Conservation (phyloP, 37 sponge, comb jelly and placozoan species). For the Ephydatia muelleri region DNA sequence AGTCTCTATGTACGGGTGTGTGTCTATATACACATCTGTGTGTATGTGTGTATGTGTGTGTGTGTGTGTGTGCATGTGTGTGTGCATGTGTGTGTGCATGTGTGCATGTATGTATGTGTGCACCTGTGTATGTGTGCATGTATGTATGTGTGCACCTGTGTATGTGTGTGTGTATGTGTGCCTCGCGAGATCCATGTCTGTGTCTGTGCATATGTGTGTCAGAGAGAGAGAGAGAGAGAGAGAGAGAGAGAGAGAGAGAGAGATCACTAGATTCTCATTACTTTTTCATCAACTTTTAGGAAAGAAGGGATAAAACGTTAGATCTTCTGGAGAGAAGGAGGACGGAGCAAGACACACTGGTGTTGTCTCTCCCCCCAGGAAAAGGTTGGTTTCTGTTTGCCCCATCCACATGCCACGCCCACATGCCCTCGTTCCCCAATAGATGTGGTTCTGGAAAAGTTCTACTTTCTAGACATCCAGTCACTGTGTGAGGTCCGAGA, state of each 20-base stretch:
- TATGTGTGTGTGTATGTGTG: too few relatives aligned
- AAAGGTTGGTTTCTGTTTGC: not conserved
- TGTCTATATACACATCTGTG: not conserved
- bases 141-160: too few relatives aligned
- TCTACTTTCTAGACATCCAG: constrained; percentile 81
- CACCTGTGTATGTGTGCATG: too few relatives aligned
- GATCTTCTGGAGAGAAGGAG: constrained; percentile 12
- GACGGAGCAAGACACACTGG: not conserved
- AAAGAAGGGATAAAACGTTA: not conserved
- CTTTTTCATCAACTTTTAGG: too few relatives aligned
- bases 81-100: too few relatives aligned
- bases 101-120: too few relatives aligned
- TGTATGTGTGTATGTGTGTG: too few relatives aligned
- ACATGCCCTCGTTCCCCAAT: not conserved
- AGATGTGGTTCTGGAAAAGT: constrained; percentile 35
- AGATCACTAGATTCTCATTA: too few relatives aligned
- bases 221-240: too few relatives aligned
- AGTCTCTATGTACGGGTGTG: constrained; percentile 8
- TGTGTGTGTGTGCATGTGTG: not conserved
- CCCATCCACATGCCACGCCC: not conserved
- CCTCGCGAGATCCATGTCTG: too few relatives aligned
- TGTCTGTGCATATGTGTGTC: not conserved
- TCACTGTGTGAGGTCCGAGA: constrained; percentile 52
- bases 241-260: too few relatives aligned
- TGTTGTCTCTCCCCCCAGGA: not conserved